A percentile compares a stretch with the other conserved stretches of the same genome.
Evolutionary conservation across 2,888 invertebrate genomes (phyloP).

Genomic region (Volucella zonaria): DNA sequence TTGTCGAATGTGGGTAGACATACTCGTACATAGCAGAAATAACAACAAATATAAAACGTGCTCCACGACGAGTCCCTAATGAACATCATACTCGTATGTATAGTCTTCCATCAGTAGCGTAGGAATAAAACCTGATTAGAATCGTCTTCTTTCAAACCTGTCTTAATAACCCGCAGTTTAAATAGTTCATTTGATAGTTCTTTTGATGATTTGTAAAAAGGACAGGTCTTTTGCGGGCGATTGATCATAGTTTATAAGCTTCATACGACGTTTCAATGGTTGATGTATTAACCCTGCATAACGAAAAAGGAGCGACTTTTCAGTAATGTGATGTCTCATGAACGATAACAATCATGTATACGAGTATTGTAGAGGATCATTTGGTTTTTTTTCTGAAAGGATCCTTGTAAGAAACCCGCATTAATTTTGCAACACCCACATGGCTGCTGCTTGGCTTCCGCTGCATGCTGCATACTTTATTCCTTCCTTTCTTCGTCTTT

Average conservation of each 20-base stretch:
- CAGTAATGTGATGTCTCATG: slow-evolving; percentile 57
- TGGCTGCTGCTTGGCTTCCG: slow-evolving; percentile 26
- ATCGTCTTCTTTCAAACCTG: slow-evolving; percentile 62
- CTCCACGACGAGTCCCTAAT: slow-evolving; percentile 39
- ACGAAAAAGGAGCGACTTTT: slow-evolving; percentile 50
- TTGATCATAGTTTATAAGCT: slow-evolving; percentile 60
- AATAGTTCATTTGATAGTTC: slow-evolving; percentile 65
- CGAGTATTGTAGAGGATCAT: slow-evolving; percentile 36
- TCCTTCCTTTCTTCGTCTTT: slow-evolving; percentile 16
- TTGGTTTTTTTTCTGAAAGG: slow-evolving; percentile 7
- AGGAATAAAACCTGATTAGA: slow-evolving; percentile 56
- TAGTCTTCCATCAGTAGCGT: slow-evolving; percentile 51
- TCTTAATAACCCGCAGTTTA: slow-evolving; percentile 24
- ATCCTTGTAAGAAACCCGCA: slow-evolving; percentile 62
- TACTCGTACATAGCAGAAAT: slow-evolving; percentile 8
- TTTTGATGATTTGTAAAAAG: slow-evolving; percentile 38
- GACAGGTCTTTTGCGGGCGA: slow-evolving; percentile 54
- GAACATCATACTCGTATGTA: background rate
- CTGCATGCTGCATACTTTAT: slow-evolving; percentile 40
- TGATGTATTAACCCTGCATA: slow-evolving; percentile 51
- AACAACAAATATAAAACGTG: slow-evolving; percentile 34
- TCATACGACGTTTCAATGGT: background rate
- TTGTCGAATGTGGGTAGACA: slow-evolving; percentile 58
- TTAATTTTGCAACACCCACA: slow-evolving; percentile 60
- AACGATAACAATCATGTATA: slow-evolving; percentile 45